Percentiles rank a stretch among this genome's conserved stretches.
Evolutionary conservation across 2,888 invertebrate species (phyloP).

Genomic region (Myopa testacea): DNA sequence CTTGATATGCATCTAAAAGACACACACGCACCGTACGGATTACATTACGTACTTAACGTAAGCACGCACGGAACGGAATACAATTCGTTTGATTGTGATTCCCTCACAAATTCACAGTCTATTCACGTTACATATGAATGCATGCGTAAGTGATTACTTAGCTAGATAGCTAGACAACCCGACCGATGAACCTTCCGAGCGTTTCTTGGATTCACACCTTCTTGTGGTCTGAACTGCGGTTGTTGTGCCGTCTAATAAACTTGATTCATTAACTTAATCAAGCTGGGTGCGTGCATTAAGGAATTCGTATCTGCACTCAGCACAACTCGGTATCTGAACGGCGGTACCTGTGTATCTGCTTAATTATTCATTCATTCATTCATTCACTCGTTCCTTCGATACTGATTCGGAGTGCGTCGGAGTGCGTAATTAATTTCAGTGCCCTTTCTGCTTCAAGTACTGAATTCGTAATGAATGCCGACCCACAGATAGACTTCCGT

Average conservation of each 20-base stretch:
- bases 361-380: constrained; percentile 32
- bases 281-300: constrained; percentile 7
- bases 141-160: no score
- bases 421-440: constrained; percentile 35
- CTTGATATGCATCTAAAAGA: no score
- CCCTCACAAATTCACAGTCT: no score
- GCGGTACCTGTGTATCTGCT: constrained; percentile 22
- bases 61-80: no score
- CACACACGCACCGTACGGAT: no score
- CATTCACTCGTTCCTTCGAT: background rate
- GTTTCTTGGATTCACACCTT: constrained; percentile 2
- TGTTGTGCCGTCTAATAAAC: constrained; percentile 25
- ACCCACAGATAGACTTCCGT: no score
- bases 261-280: constrained; percentile 29
- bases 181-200: background rate
- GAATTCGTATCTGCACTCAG: no score
- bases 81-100: no score
- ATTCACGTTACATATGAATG: no score
- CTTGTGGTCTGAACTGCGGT: background rate
- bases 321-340: no score
- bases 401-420: background rate
- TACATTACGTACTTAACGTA: no score
- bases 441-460: constrained; percentile 22
- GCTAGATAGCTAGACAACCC: no score
- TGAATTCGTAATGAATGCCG: background rate